A percentile compares a stretch with the other conserved stretches of the same genome.
Evolutionary conservation across 2,113 vertebrate genomes (phyloP).

Genomic region (Pantherophis guttatus): DNA sequence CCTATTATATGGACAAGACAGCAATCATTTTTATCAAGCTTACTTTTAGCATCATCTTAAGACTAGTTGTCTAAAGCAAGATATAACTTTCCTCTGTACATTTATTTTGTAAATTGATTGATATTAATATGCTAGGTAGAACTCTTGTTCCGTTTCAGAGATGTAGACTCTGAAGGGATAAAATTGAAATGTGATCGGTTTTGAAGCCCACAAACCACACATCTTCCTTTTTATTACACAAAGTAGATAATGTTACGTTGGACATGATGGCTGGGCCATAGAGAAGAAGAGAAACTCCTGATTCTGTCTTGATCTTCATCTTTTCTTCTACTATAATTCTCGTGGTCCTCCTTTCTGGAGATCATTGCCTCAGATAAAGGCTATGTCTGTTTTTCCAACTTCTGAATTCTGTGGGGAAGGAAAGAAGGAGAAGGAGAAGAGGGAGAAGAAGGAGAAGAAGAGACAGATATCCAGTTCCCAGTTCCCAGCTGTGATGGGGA

Average conservation of each 20-base stretch:
- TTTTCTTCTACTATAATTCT: no score
- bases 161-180: neutral
- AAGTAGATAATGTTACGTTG: neutral
- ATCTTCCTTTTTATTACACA: constrained; percentile 5
- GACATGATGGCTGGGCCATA: neutral
- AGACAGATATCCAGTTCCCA: neutral
- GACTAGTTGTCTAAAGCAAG: constrained; percentile 1
- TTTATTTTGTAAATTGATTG: neutral
- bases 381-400: neutral
- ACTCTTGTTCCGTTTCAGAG: neutral
- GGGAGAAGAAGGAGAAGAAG: fast-evolving
- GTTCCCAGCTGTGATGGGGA: neutral
- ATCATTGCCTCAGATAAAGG: neutral
- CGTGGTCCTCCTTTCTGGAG: neutral
- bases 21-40: constrained; percentile 8
- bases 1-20: neutral
- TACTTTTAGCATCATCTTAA: constrained; percentile 3
- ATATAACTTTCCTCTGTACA: neutral
- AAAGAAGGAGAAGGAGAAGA: neutral
- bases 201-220: neutral
- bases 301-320: neutral
- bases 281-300: neutral
- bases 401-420: neutral
- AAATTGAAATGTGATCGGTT: neutral
- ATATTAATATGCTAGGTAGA: constrained; percentile 15